These are phyloP conservation scores for mouse (Mus musculus) DNA, from an alignment of 2,113 vertebrate species.

Conservation along the genomic window GRCm39 chr2:137804501-137805000, in stretches of 20 bases:
- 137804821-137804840: not conserved
- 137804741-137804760: not conserved
- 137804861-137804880: not conserved
- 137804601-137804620: too few species aligned
- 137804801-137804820: not conserved
- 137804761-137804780: not conserved
- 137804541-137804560: too few species aligned
- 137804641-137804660: not conserved
- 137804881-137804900: not conserved
- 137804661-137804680: not conserved
- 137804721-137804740: not conserved
- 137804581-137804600: too few species aligned
- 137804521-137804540: too few species aligned
- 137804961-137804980: not conserved
- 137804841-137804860: not conserved
- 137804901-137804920: not conserved
- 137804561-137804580: too few species aligned
- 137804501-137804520: too few species aligned
- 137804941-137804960: too few species aligned
- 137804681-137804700: not conserved
- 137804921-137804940: not conserved
- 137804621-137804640: too few species aligned
- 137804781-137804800: not conserved
- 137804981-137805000: not conserved
- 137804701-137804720: not conserved